Evolutionary conservation across 2,888 invertebrate genomes (phyloP), one percentile per base, ranked within the genome.

Genomic region (Eubasilissa splendida): DNA sequence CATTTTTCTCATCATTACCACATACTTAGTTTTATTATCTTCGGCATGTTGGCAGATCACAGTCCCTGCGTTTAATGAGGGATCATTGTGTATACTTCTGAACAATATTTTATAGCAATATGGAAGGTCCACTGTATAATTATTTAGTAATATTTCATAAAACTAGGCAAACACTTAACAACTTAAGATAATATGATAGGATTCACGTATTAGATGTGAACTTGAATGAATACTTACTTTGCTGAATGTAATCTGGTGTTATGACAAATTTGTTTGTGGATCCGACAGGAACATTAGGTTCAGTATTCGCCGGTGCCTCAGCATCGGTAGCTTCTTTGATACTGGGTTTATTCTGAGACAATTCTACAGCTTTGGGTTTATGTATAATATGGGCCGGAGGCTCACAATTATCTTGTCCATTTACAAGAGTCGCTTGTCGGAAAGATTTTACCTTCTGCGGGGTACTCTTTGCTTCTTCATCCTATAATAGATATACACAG

Each of bases 171-270:
- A 42, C 42, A 42, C 42, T 42, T 42, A 42, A 7, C 4, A 42
- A 7, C 42, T 42, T 4, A 42, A n/a, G 42, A 42, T 42, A 42
- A 42, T 42, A 42, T 42, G 0, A 42, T 42, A 7, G 42, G 42
- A 42, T 7, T 7, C 7, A 7, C 7, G 42, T 42, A 42, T 42
- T 42, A 42, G 42, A 42, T 42, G 42, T 42, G 42, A 80, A 66
- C 65, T 63, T n/a, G 52, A 66, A 77, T 4, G 53, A 85, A 83
- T 88, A 93, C 94, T 93, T 92, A 96, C 97, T 97, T 92, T 97
- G 97, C 87, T 97, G 97, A 85, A 97, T 96, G 87, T 97, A 97
- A 88, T 97, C 96, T 77, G 96, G 96, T 12, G 97, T 97, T 83
- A 97, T 92, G 85, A 96, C 94, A 89, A 97, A 97, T 89, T 96